Evolutionary conservation across 2,888 invertebrate genomes (phyloP).

Genomic region (Hylaea fasciaria): DNA sequence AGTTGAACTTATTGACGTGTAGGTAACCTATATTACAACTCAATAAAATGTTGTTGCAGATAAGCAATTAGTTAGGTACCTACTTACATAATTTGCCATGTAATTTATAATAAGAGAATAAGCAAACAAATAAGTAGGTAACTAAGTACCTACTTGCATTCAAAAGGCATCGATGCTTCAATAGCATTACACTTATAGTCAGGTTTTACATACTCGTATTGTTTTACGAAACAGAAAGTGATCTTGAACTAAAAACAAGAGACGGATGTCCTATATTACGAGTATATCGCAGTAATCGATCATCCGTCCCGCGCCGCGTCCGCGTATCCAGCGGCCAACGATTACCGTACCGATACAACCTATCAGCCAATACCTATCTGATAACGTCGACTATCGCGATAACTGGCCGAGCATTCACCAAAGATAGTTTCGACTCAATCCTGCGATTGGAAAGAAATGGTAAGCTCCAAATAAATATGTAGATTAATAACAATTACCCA

Average conservation of each 20-base stretch:
- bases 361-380: conserved; percentile 37
- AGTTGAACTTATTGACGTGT: background rate
- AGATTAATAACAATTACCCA: conserved; percentile 39
- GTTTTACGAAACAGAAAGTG: too few species aligned
- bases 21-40: background rate
- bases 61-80: too few species aligned
- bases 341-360: conserved; percentile 30
- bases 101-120: too few species aligned
- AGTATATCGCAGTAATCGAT: conserved; percentile 30
- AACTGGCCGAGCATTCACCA: conserved; percentile 35
- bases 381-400: conserved; percentile 40
- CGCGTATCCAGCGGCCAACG: conserved; percentile 14
- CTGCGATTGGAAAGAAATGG: conserved; percentile 70
- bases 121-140: too few species aligned
- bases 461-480: conserved; percentile 63
- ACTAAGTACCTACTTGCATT: too few species aligned
- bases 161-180: too few species aligned
- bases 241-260: conserved; percentile 12
- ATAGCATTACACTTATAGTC: too few species aligned
- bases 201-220: too few species aligned
- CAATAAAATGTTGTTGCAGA: too few species aligned
- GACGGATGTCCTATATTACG: conserved; percentile 21
- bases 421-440: conserved; percentile 61
- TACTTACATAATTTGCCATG: too few species aligned
- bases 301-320: conserved; percentile 27